These are phyloP conservation scores for Eriocheir sinensis DNA, from an alignment of 1,140 invertebrate genomes.

Conservation along the genomic window DNA sequence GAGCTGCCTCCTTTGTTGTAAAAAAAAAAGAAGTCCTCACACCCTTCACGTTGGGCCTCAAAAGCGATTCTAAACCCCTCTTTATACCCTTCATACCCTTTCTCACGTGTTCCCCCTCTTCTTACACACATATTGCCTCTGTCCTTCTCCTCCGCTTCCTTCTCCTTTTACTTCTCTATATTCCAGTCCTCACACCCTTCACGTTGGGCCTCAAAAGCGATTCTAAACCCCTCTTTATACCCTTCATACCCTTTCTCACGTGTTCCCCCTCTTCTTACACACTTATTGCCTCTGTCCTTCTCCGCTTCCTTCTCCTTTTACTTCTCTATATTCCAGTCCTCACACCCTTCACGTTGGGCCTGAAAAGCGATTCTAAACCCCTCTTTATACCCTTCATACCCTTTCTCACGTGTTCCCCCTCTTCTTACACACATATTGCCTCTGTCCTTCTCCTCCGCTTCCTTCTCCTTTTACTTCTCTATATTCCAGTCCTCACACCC, in stretches of 20 bases:
- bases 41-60: no score
- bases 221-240: background rate
- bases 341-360: background rate
- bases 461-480: background rate
- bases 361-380: no score
- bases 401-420: no score
- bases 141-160: background rate
- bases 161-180: background rate
- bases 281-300: background rate
- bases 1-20: no score
- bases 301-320: background rate
- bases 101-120: background rate
- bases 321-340: background rate
- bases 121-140: background rate
- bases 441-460: no score
- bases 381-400: background rate
- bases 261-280: background rate
- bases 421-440: no score
- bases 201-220: background rate
- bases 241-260: background rate
- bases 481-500: background rate
- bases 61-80: no score
- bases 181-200: background rate
- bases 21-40: no score
- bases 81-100: background rate